Evolutionary conservation across 2,113 vertebrate genomes (phyloP).

Genomic region (Antechinus flavipes): DNA sequence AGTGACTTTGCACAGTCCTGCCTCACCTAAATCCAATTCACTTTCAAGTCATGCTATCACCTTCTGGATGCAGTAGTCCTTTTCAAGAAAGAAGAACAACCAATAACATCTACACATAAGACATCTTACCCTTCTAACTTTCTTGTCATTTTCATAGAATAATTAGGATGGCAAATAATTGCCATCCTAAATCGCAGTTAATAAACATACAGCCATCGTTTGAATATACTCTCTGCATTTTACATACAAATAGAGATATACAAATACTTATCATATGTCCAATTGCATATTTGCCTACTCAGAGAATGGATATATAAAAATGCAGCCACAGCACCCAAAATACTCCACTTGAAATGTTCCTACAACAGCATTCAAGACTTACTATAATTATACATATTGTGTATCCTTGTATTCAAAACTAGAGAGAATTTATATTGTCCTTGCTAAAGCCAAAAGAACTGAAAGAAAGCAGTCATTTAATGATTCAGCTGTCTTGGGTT

Average conservation of each 20-base stretch:
- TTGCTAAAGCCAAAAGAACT: slow-evolving; percentile 85
- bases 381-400: slow-evolving; percentile 89
- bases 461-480: slow-evolving; percentile 84
- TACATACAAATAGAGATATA: not conserved
- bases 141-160: not conserved
- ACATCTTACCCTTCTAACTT: not conserved
- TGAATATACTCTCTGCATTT: slow-evolving; percentile 34
- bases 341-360: slow-evolving; percentile 75
- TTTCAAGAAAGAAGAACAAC: no score
- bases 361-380: slow-evolving; percentile 77
- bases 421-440: slow-evolving; percentile 84
- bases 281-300: not conserved
- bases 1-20: no score
- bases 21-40: no score
- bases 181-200: slow-evolving; percentile 28
- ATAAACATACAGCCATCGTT: not conserved
- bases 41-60: no score
- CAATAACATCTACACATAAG: accelerated
- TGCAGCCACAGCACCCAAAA: slow-evolving; percentile 81
- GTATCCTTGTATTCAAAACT: slow-evolving; percentile 84
- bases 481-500: slow-evolving; percentile 85
- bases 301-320: slow-evolving; percentile 69
- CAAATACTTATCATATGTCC: not conserved
- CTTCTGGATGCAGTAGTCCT: no score
- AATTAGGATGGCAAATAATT: not conserved